These are phyloP conservation scores for Zaprionus ornatus DNA, from an alignment of 1,140 invertebrate species.

Conservation along the genomic window DNA sequence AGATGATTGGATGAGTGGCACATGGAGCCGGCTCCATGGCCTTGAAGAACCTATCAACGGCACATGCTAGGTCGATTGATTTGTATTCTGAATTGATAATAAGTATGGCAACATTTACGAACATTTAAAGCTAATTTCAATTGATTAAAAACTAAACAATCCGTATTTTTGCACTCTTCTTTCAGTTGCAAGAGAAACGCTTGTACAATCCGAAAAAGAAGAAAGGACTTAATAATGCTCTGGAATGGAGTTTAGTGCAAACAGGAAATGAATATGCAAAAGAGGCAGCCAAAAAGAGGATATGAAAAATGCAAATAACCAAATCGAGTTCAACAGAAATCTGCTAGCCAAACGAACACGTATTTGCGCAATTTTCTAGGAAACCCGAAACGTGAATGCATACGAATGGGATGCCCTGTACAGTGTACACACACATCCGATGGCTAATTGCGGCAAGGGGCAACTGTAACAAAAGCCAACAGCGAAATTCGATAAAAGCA, in stretches of 20 bases:
- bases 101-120: background rate
- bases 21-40: background rate
- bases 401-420: constrained; percentile 62
- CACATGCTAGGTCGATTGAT: background rate
- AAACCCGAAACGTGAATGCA: constrained; percentile 30
- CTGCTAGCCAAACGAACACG: constrained; percentile 51
- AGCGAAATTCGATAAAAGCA: constrained; percentile 31
- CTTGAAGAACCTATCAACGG: background rate
- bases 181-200: background rate
- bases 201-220: background rate
- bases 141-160: background rate
- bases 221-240: background rate
- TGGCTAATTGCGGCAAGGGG: constrained; percentile 66
- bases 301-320: constrained; percentile 80
- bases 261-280: constrained; percentile 79
- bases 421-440: constrained; percentile 7
- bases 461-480: constrained; percentile 41
- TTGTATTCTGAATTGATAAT: background rate
- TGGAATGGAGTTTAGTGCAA: constrained; percentile 55
- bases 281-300: constrained; percentile 56
- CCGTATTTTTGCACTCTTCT: background rate
- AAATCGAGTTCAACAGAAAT: constrained; percentile 72
- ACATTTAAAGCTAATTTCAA: background rate
- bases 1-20: constrained; percentile 50
- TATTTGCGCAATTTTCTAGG: constrained; percentile 51